Conservation (phyloP, 2,113 vertebrate genomes). For the Brachyhypopomus occidentalis region DNA sequence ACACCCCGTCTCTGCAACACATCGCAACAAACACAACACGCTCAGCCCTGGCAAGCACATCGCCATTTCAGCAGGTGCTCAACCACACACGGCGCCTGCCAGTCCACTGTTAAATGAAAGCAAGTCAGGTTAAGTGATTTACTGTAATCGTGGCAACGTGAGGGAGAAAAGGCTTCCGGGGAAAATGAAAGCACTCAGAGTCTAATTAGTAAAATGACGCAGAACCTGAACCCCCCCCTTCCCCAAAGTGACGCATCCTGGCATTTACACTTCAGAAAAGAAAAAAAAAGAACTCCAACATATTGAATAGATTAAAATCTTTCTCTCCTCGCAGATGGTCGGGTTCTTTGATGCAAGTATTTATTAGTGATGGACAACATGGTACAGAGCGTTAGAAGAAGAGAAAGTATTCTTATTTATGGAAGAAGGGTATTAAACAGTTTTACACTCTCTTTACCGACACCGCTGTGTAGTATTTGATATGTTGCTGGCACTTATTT, state of each 20-base stretch:
- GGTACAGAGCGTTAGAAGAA: slow-evolving; percentile 8
- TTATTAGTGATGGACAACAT: slow-evolving; percentile 9
- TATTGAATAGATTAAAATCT: neutral
- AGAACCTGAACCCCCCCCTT: neutral
- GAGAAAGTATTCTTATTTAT: slow-evolving; percentile 15
- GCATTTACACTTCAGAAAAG: neutral
- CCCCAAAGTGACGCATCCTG: neutral
- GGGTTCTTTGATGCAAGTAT: slow-evolving; percentile 18
- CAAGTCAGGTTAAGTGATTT: neutral
- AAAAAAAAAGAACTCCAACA: neutral
- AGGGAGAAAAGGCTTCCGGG: neutral
- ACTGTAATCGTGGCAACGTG: neutral
- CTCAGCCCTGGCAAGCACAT: neutral
- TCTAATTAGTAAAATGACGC: neutral
- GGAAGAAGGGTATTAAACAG: neutral
- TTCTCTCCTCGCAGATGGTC: slow-evolving; percentile 12
- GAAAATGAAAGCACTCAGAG: neutral
- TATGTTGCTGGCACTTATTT: neutral
- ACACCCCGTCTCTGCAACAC: slow-evolving; percentile 80
- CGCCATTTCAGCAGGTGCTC: neutral
- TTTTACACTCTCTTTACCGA: neutral
- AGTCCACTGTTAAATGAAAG: neutral
- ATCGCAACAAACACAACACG: neutral
- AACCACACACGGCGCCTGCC: neutral
- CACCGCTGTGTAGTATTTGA: neutral